These are phyloP conservation scores for Phytoseiulus persimilis DNA, from an alignment of 2,888 invertebrate species.

Conservation along the genomic window DNA sequence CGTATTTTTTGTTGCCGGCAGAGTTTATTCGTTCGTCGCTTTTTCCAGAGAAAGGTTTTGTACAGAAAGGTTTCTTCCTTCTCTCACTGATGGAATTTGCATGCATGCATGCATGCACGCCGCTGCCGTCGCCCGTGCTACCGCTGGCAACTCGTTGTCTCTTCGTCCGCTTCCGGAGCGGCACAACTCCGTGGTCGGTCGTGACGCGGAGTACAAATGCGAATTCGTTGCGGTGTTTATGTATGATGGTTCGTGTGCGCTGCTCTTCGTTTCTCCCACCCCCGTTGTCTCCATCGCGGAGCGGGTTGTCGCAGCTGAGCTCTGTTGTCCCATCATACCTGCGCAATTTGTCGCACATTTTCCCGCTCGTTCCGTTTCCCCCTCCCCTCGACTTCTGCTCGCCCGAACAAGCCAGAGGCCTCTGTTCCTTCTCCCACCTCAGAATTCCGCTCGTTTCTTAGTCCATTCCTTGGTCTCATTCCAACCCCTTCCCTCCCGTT, in stretches of 20 bases:
- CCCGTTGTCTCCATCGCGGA: neutral
- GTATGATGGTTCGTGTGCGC: neutral
- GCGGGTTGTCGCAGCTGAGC: neutral
- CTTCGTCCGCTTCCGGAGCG: neutral
- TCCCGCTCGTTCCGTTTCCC: neutral
- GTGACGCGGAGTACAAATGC: neutral
- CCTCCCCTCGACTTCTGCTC: neutral
- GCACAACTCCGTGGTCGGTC: neutral
- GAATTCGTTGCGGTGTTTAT: conserved; percentile 5
- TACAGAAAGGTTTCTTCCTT: neutral
- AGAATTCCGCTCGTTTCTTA: no score
- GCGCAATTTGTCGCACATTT: neutral
- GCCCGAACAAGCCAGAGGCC: no score
- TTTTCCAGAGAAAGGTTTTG: neutral
- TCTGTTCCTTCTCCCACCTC: neutral
- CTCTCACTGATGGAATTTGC: neutral
- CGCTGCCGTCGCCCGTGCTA: neutral
- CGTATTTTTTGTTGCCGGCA: neutral
- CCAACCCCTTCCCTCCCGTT: no score
- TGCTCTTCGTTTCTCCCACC: neutral
- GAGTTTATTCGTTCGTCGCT: neutral
- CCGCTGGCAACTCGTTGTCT: neutral
- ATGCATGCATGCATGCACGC: neutral
- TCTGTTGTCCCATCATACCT: neutral
- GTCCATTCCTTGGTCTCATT: no score